Base-by-base conservation (phyloP, 1,140 invertebrate genomes). In the Papilio helenus region DNA sequence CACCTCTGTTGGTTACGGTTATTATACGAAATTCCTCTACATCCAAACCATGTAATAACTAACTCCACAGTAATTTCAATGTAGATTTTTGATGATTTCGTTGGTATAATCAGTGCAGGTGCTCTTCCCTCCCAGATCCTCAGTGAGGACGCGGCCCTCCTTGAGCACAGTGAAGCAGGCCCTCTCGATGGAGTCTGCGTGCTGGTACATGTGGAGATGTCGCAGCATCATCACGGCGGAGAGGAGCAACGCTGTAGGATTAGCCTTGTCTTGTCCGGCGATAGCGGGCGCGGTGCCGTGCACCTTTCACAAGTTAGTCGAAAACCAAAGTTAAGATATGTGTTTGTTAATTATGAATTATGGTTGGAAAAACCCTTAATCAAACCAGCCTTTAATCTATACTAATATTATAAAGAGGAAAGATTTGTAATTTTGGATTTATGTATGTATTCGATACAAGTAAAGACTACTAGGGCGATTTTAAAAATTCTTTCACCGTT, bases 271-370 rank as follows among this genome's bases (percentile, higher is more conserved):
- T 95, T 99, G 97, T 18, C 99, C 99, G 81, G 99, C 99, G 91
- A 99, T 99, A 90, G 99, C 98, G 0, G 99, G 99, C n/a, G 99
- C 99, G 72, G 99, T 99, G 61, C 99, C 99, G 90, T 99, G 99
- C 23, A 99, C 98, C 98, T 98, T 86, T 76, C 85, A 87, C 23
- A 51, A 65, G 55, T 46, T 34, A 55, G 26, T 23, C 77, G 34
- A 39, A 81, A 71, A 72, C 42, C 51, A 9, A 20, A 49, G 18
- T 18, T 49, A 18, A 49, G 14, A 3, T 2, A 49, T 49, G 16
- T n/a, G 8, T 20, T 73, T 26, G 72, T 46, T 46, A 46, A 51
- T 46, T 23, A 44, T 49, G 20, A 49, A 42, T n/a, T 71, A 49
- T 49, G 42, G 23, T 46, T 46, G 34, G 1, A 39, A 39, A 39